Evolutionary conservation across 2,888 invertebrate genomes (phyloP).

Genomic region (Phortica magna): DNA sequence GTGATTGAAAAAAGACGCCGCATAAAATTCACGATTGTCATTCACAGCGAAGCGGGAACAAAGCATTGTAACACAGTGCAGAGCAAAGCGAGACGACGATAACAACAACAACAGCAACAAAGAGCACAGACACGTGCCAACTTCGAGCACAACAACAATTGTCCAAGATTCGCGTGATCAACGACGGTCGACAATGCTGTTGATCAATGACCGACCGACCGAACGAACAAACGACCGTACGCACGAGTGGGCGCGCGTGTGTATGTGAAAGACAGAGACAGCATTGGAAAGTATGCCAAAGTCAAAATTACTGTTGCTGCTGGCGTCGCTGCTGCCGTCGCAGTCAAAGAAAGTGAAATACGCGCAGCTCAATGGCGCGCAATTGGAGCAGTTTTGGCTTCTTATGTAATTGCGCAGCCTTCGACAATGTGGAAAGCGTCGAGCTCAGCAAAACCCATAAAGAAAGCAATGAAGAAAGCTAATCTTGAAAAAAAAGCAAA

Average conservation of each 20-base stretch:
- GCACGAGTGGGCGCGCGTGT: not conserved
- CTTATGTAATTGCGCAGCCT: constrained; percentile 61
- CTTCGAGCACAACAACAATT: not conserved
- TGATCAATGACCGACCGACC: constrained; percentile 68
- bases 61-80: not conserved
- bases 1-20: not conserved
- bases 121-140: constrained; percentile 61
- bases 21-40: constrained; percentile 37
- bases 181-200: not conserved
- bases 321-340: not conserved
- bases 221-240: constrained; percentile 48
- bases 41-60: constrained; percentile 24
- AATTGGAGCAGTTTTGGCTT: not conserved
- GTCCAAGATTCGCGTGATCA: constrained; percentile 59
- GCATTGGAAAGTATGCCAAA: constrained; percentile 35
- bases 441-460: constrained; percentile 60
- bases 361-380: constrained; percentile 15
- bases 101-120: constrained; percentile 37
- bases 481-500: constrained; percentile 49
- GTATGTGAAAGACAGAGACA: constrained; percentile 59
- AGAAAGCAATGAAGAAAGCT: constrained; percentile 60
- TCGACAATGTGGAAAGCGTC: constrained; percentile 46
- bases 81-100: constrained; percentile 54
- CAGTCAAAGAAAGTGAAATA: not conserved
- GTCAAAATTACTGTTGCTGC: not conserved